These are phyloP conservation scores for Coecobrya sp. DNA, from an alignment of 2,888 invertebrate genomes.

Conservation along the genomic window DNA sequence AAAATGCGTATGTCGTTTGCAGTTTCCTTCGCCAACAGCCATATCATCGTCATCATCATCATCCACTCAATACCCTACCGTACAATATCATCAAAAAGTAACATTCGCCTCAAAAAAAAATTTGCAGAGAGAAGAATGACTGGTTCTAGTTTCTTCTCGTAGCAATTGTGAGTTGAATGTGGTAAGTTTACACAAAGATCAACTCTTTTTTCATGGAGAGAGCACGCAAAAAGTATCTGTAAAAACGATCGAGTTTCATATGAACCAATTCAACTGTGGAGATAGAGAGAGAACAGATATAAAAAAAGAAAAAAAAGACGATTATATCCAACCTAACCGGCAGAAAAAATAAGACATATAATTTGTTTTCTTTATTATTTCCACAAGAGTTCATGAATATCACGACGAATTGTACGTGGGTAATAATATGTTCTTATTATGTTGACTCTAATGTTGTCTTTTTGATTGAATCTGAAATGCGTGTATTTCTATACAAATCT, in stretches of 20 bases:
- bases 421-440: neutral
- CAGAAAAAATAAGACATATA: neutral
- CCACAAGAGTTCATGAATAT: neutral
- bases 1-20: neutral
- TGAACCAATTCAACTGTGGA: conserved; percentile 50
- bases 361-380: neutral
- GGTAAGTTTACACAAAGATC: neutral
- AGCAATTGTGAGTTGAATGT: conserved; percentile 4
- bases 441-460: conserved; percentile 5
- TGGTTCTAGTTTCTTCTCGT: neutral
- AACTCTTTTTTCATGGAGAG: neutral
- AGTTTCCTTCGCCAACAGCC: neutral
- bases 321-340: neutral
- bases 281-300: conserved; percentile 3
- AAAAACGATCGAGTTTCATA: conserved; percentile 59
- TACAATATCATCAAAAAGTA: neutral
- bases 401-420: neutral
- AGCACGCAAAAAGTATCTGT: neutral
- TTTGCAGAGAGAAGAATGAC: neutral
- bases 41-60: neutral
- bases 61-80: neutral
- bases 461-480: neutral
- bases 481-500: neutral
- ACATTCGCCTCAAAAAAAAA: no score
- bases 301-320: neutral